A percentile compares a stretch with the other conserved stretches of the same genome.
phyloP scores from a whole-genome alignment of 1,140 invertebrate species.

The Megathymus violae region DNA sequence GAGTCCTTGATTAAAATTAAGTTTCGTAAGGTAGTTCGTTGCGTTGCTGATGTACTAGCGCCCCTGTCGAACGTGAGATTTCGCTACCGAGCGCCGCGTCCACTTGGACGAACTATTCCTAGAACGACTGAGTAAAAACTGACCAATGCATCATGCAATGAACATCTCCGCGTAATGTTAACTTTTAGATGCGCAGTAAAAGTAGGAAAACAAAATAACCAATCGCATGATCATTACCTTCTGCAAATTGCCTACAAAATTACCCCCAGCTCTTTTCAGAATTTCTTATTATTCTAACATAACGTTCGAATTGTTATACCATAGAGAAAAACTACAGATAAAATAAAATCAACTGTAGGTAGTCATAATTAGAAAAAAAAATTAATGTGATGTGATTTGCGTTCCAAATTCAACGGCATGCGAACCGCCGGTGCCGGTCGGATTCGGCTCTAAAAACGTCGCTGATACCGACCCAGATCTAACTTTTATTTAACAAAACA shows the following conservation, averaged over 20 bases:
- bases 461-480: conserved; percentile 55
- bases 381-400: conserved; percentile 21
- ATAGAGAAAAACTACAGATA: not conserved
- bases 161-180: conserved; percentile 26
- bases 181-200: conserved; percentile 21
- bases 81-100: conserved; percentile 23
- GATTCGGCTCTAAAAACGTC: conserved; percentile 41
- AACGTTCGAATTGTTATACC: conserved; percentile 3
- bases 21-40: conserved; percentile 36
- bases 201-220: conserved; percentile 30
- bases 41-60: conserved; percentile 33
- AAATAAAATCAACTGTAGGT: not conserved
- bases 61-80: conserved; percentile 41
- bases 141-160: conserved; percentile 26
- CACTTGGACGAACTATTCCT: conserved; percentile 24
- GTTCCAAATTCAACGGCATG: conserved; percentile 33
- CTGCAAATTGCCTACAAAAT: conserved; percentile 26
- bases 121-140: conserved; percentile 33
- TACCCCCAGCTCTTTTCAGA: not conserved
- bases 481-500: conserved; percentile 54
- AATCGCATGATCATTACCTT: conserved; percentile 13
- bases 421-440: conserved; percentile 33
- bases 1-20: conserved; percentile 35
- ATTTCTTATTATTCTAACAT: conserved; percentile 1
- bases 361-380: conserved; percentile 7